Conservation (phyloP, 2,888 invertebrate species). For the Tetragonula carbonaria region DNA sequence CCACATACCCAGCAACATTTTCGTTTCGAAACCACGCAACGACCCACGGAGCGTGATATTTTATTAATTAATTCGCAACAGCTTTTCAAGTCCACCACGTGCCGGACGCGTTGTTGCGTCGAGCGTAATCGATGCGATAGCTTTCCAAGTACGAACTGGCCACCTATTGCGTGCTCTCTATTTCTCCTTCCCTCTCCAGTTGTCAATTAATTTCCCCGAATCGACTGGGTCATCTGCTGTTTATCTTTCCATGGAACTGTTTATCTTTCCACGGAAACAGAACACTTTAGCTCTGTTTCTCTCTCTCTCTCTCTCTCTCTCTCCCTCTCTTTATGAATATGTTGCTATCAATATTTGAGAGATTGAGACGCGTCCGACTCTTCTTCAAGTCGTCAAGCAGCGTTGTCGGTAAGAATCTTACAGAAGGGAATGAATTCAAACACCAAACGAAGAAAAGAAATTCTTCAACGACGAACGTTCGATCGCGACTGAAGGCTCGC, state of each 20-base stretch:
- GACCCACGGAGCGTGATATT: conserved; percentile 8
- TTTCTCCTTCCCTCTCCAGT: too few species aligned
- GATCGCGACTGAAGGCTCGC: neutral
- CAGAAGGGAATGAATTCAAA: neutral
- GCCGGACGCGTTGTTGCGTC: neutral
- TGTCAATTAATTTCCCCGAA: too few species aligned
- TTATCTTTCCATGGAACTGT: too few species aligned
- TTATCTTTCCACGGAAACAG: too few species aligned
- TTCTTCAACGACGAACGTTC: neutral
- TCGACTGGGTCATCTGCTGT: too few species aligned
- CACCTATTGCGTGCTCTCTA: neutral
- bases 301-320: neutral
- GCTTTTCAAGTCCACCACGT: neutral
- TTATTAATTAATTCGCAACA: conserved; percentile 18
- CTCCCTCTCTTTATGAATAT: too few species aligned
- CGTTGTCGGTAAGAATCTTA: neutral
- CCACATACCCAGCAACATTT: conserved; percentile 18
- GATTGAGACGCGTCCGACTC: neutral
- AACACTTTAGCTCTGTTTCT: neutral
- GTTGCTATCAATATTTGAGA: neutral
- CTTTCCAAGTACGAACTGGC: neutral
- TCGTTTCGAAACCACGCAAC: neutral
- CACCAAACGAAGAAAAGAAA: neutral
- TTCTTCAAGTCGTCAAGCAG: neutral
- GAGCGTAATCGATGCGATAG: conserved; percentile 9